Percentiles rank a stretch among this genome's conserved stretches.
phyloP scores from a whole-genome alignment of 2,888 invertebrate species.

The Yponomeuta cagnagella region DNA sequence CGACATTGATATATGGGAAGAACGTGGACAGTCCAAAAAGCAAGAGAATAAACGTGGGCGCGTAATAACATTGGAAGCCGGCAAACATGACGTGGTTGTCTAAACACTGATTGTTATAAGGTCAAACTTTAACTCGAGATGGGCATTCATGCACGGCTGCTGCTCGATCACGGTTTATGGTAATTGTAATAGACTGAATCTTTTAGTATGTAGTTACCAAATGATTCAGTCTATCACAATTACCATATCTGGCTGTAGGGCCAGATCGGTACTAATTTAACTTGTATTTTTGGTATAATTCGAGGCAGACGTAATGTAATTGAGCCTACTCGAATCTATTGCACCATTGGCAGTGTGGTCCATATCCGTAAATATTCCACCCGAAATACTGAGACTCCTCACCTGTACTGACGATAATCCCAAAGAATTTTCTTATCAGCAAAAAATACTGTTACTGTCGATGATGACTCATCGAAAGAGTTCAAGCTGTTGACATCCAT shows the following conservation, averaged over 20 bases:
- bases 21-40: neutral
- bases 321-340: neutral
- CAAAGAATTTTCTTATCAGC: neutral
- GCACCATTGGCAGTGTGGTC: neutral
- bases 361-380: neutral
- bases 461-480: neutral
- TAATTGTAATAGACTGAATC: slow-evolving; percentile 2
- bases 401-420: neutral
- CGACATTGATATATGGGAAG: neutral
- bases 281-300: neutral
- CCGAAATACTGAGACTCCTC: neutral
- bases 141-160: slow-evolving; percentile 20
- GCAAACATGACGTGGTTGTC: slow-evolving; percentile 27
- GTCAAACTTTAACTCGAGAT: slow-evolving; percentile 29
- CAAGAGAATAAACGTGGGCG: slow-evolving; percentile 37
- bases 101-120: slow-evolving; percentile 37
- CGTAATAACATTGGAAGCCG: slow-evolving; percentile 43
- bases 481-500: neutral
- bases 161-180: slow-evolving; percentile 2
- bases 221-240: too few relatives aligned
- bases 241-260: neutral
- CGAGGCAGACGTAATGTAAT: neutral
- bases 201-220: neutral
- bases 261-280: neutral
- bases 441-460: too few relatives aligned